Evolutionary conservation across 2,113 vertebrate species (phyloP).

Genomic region (Pelvicachromis taeniatus): DNA sequence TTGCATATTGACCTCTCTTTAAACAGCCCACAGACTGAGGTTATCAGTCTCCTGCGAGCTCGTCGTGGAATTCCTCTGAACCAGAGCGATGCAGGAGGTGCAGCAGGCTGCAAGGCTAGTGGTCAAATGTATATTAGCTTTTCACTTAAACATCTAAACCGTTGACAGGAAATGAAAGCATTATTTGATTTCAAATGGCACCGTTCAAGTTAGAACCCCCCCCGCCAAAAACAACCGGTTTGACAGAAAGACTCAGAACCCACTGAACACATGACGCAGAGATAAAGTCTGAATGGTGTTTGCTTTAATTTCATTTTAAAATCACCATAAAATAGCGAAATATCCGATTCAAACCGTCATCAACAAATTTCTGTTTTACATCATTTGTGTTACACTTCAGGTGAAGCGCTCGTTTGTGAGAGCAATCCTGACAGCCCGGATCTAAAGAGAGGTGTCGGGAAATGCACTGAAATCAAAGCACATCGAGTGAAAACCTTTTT

Average conservation of each 20-base stretch:
- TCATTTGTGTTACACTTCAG: conserved; percentile 36
- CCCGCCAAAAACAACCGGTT: neutral
- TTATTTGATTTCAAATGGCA: neutral
- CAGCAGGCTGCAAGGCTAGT: neutral
- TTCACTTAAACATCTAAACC: neutral
- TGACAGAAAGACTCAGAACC: neutral
- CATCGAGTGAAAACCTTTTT: neutral
- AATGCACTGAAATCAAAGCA: conserved; percentile 4
- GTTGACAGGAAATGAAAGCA: neutral
- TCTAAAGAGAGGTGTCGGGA: conserved; percentile 3
- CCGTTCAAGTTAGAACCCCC: neutral
- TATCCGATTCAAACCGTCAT: conserved; percentile 22
- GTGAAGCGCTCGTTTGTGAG: conserved; percentile 6
- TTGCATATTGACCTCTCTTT: conserved; percentile 65
- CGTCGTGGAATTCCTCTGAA: conserved; percentile 51
- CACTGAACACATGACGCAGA: neutral
- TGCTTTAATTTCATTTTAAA: conserved; percentile 46
- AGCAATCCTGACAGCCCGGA: neutral
- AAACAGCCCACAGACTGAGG: conserved; percentile 25
- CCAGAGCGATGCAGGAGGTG: neutral
- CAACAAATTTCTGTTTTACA: conserved; percentile 27
- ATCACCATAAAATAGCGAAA: conserved; percentile 29
- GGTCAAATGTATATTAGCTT: neutral
- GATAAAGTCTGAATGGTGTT: neutral
- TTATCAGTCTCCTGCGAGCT: conserved; percentile 51